Evolutionary conservation across 2,113 vertebrate species (phyloP).

Genomic region (Oreochromis spilurus): DNA sequence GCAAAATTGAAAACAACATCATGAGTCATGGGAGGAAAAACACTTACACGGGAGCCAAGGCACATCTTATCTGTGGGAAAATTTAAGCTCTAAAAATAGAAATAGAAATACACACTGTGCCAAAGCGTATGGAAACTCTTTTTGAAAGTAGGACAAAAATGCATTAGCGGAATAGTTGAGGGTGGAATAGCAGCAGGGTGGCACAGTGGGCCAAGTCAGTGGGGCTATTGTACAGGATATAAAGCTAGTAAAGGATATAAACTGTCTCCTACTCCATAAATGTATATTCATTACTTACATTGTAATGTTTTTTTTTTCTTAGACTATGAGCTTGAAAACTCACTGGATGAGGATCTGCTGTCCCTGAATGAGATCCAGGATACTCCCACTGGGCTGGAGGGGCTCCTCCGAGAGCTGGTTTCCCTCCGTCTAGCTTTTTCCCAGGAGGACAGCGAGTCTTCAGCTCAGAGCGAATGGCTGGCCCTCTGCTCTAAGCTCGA

Average conservation of each 20-base stretch:
- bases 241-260: background rate
- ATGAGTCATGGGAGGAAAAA: background rate
- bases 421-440: constrained; percentile 67
- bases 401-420: constrained; percentile 75
- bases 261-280: background rate
- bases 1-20: background rate
- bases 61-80: background rate
- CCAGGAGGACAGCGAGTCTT: constrained; percentile 60
- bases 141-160: background rate
- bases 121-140: background rate
- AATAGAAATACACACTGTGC: background rate
- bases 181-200: background rate
- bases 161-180: background rate
- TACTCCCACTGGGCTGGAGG: constrained; percentile 55
- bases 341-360: constrained; percentile 65
- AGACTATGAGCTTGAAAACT: constrained; percentile 68
- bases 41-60: background rate
- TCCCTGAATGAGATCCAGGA: constrained; percentile 59
- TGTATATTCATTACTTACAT: background rate
- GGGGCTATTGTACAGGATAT: background rate
- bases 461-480: constrained; percentile 71
- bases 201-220: background rate
- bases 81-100: background rate
- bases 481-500: constrained; percentile 77
- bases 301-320: background rate